These are phyloP conservation scores for Alcis repandata DNA, from an alignment of 2,888 invertebrate genomes.

Conservation along the genomic window DNA sequence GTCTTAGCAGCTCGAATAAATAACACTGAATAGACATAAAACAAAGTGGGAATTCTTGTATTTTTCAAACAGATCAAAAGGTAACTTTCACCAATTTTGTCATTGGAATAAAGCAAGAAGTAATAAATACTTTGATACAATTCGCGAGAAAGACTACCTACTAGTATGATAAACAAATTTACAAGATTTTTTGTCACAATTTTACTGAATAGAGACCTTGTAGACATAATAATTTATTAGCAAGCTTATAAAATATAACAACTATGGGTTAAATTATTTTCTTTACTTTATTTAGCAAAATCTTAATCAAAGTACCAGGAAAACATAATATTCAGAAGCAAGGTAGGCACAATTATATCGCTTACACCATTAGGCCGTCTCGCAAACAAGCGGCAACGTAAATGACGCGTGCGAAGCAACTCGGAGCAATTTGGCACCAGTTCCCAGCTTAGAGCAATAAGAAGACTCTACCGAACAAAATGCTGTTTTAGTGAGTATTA, in stretches of 20 bases:
- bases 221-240: too few species aligned
- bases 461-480: conserved; percentile 63
- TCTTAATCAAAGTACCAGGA: conserved; percentile 11
- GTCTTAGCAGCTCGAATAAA: conserved; percentile 24
- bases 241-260: too few species aligned
- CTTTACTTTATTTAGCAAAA: background rate
- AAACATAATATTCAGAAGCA: conserved; percentile 5
- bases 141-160: too few species aligned
- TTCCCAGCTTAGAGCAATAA: conserved; percentile 68
- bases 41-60: conserved; percentile 25
- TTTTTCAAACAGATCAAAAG: background rate
- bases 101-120: background rate
- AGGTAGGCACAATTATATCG: conserved; percentile 30
- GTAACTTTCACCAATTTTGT: background rate
- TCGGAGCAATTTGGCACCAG: conserved; percentile 81
- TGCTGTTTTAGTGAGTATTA: conserved; percentile 61
- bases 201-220: too few species aligned
- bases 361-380: conserved; percentile 39
- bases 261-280: too few species aligned
- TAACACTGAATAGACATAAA: conserved; percentile 21
- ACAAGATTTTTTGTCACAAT: too few species aligned
- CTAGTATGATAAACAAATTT: too few species aligned
- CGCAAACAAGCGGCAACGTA: conserved; percentile 60
- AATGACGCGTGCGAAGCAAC: conserved; percentile 81
- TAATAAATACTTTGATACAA: too few species aligned